Evolutionary conservation across 2,888 invertebrate genomes (phyloP), one percentile per base, ranked within the genome.

Genomic region (Microdon myrmicae): DNA sequence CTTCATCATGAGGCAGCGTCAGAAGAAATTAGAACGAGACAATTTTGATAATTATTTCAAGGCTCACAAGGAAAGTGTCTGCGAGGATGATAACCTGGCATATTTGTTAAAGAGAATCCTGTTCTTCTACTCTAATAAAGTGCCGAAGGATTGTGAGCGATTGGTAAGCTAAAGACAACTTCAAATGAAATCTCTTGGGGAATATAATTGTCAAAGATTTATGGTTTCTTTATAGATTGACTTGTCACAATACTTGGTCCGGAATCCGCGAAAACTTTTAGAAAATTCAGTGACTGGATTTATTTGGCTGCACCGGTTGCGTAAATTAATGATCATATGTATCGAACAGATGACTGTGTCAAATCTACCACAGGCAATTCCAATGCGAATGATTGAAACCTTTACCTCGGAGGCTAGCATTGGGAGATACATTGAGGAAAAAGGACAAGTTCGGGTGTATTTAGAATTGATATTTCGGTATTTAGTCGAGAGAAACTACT

Each of bases 361-460:
- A 2, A 75, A 76, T 9, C 68, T 71, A 1, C 71, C 74, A 0
- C 81, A 89, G 64, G 88, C 90, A 13, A 85, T 91, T 43, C 89
- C 91, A 3, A 81, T 94, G 58, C 84, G 92, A 71, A 88, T 90
- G 81, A 80, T 94, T 72, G 91, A 92, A 75, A 85, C 89, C 16
- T 91, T 90, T 71, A 88, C 90, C 6, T 83, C 85, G 58, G 81
- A 79, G 39, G 79, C 78, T 1, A 69, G 72, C 1, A 73, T 77
- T 4, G 77, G 78, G 48, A 73, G 77, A 8, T 75, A 70, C 43
- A 73, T 77, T 34, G 74, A 74, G 60, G 74, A 76, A 25, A 73
- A 76, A 14, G 55, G 69, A 8, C 37, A 73, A 20, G 68, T 79
- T 39, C 72, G 73, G 12, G 71, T 64, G 28, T 80, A 79, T 69